A percentile compares a stretch with the other conserved stretches of the same genome.
Evolutionary conservation across 2,797 vertebrate genomes (phyloP).

Genomic region (Pangasius krempfi): DNA sequence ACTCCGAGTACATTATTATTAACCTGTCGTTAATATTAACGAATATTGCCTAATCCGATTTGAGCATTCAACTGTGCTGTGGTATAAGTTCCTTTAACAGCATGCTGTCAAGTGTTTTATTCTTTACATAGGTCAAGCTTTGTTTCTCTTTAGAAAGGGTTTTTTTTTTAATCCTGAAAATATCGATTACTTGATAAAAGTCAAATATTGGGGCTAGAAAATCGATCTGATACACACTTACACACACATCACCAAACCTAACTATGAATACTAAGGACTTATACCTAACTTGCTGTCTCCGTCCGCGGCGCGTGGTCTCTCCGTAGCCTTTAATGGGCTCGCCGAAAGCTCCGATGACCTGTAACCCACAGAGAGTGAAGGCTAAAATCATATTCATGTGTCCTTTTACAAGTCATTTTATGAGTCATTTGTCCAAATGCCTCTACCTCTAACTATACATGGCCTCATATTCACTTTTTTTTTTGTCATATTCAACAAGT

Average conservation of each 20-base stretch:
- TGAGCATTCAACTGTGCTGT: not conserved
- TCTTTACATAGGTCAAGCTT: not conserved
- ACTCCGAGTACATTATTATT: not conserved
- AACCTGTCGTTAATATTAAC: too few species aligned
- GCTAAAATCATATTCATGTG: not conserved
- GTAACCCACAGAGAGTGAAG: conserved; percentile 32
- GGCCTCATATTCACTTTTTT: not conserved
- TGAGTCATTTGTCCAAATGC: not conserved
- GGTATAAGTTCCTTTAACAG: not conserved
- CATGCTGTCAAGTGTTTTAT: not conserved
- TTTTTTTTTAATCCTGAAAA: not conserved
- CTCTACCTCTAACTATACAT: not conserved
- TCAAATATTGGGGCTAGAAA: not conserved
- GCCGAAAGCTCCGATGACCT: conserved; percentile 90
- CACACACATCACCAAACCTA: not conserved
- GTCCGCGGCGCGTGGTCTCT: conserved; percentile 85
- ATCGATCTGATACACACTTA: not conserved
- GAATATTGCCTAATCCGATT: not conserved
- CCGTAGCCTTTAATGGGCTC: conserved; percentile 92
- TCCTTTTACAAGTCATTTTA: not conserved
- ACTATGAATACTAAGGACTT: not conserved
- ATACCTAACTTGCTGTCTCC: conserved; percentile 92
- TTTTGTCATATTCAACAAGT: not conserved
- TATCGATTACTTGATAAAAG: not conserved
- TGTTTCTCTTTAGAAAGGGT: not conserved